These are phyloP conservation scores for Luscinia luscinia DNA, from an alignment of 2,797 vertebrate genomes.

Conservation along the genomic window DNA sequence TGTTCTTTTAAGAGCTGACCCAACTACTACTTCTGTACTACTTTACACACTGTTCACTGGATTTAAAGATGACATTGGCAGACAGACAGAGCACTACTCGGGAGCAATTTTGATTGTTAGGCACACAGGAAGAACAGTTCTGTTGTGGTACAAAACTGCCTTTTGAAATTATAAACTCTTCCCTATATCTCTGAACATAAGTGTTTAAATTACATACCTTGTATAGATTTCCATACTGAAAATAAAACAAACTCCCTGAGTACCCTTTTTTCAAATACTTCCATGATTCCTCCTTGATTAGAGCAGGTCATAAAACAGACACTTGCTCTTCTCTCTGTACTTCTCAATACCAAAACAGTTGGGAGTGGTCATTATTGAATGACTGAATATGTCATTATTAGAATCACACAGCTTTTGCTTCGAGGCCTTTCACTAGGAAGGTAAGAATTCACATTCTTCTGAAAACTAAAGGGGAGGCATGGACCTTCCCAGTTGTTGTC, in stretches of 20 bases:
- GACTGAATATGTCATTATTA: not conserved
- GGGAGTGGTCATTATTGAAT: not conserved
- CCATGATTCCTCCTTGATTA: not conserved
- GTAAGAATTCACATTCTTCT: constrained; percentile 43
- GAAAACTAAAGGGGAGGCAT: constrained; percentile 19
- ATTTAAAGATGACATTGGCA: not conserved
- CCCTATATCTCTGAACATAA: not conserved
- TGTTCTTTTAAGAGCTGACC: not conserved
- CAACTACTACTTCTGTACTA: not conserved
- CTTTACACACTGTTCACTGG: not conserved
- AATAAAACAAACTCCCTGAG: not conserved
- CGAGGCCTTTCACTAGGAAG: constrained; percentile 7
- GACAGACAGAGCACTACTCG: not conserved
- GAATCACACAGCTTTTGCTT: constrained; percentile 6
- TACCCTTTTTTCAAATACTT: not conserved
- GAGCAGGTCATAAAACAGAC: not conserved
- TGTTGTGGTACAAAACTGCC: not conserved
- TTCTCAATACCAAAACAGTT: not conserved
- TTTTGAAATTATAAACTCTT: not conserved
- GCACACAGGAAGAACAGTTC: not conserved
- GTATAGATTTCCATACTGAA: not conserved
- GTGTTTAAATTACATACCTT: not conserved
- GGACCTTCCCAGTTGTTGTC: constrained; percentile 66
- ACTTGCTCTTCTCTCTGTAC: not conserved
- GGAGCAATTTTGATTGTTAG: not conserved